Conservation (phyloP, 2,113 vertebrate species). For the Clarias magur region DNA sequence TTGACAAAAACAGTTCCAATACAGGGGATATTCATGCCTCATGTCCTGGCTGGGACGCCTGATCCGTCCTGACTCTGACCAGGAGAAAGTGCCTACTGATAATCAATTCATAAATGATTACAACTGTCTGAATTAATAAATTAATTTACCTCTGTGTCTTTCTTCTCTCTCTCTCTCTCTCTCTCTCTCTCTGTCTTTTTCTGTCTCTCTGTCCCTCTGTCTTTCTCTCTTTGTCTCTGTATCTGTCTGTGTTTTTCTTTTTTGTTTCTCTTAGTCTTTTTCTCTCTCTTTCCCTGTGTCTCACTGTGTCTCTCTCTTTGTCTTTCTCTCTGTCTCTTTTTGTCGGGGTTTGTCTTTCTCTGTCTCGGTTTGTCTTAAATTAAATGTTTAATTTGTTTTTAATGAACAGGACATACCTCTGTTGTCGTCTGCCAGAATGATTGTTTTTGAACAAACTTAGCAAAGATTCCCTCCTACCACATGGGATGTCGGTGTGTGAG, state of each 20-base stretch:
- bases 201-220: slow-evolving; percentile 34
- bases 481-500: no score
- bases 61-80: no score
- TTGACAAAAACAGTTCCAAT: neutral
- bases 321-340: neutral
- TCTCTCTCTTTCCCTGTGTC: neutral
- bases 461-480: no score
- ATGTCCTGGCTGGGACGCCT: no score
- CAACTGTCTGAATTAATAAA: neutral
- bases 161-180: neutral
- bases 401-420: no score
- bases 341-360: neutral
- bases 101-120: neutral
- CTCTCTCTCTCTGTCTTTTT: neutral
- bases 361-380: neutral
- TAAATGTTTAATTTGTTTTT: no score
- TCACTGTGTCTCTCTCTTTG: neutral
- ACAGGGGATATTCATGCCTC: neutral
- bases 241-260: slow-evolving; percentile 27
- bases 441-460: no score
- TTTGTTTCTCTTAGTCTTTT: slow-evolving; percentile 36
- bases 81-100: neutral
- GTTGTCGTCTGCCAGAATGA: no score
- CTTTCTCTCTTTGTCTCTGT: slow-evolving; percentile 11
- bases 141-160: neutral